Conservation (phyloP, 2,113 vertebrate genomes). For the Tragelaphus scriptus region DNA sequence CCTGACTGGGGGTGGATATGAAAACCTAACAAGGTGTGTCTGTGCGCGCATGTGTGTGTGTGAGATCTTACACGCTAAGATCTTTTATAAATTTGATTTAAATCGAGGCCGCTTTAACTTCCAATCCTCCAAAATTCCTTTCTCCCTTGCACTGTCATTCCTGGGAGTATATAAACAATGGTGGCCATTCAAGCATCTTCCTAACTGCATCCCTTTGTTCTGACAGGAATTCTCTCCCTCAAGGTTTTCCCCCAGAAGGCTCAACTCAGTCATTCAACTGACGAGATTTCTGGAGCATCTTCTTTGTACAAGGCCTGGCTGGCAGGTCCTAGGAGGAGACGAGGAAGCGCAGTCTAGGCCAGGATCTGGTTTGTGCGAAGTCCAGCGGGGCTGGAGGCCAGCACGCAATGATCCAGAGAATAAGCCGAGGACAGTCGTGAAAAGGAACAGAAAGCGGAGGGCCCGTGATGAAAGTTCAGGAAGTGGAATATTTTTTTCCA, state of each 20-base stretch:
- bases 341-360: accelerated
- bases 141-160: background rate
- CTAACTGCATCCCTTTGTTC: background rate
- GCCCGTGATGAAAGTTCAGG: background rate
- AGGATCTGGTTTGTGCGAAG: background rate
- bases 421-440: background rate
- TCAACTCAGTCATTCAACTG: background rate
- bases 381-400: background rate
- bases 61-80: background rate
- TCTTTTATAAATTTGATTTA: background rate
- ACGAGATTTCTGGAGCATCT: background rate
- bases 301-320: background rate
- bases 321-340: background rate
- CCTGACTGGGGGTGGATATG: background rate
- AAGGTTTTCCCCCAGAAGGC: background rate
- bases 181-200: background rate
- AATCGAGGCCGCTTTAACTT: background rate
- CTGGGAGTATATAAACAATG: background rate
- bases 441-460: background rate
- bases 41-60: accelerated
- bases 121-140: background rate
- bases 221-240: background rate
- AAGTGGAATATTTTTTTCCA: background rate
- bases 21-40: background rate
- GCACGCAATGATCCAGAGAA: background rate